These are phyloP conservation scores for Mythimna loreyi DNA, from an alignment of 2,888 invertebrate genomes.

Conservation along the genomic window DNA sequence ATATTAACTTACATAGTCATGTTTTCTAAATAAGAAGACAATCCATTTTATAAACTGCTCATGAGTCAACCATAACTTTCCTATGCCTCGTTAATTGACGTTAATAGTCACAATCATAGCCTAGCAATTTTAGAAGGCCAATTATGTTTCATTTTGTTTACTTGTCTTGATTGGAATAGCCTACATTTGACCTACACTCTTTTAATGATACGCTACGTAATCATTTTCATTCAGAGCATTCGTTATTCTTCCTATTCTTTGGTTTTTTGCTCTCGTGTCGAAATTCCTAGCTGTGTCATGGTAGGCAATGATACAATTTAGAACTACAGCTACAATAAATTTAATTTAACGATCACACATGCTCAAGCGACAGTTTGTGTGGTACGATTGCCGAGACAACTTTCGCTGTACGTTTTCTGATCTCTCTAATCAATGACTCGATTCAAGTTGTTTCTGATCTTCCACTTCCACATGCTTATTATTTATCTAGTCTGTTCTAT, in stretches of 20 bases:
- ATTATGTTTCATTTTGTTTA: conserved; percentile 65
- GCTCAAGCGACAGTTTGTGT: conserved; percentile 32
- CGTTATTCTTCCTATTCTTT: conserved; percentile 30
- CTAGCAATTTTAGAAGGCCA: conserved; percentile 67
- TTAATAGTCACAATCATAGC: conserved; percentile 65
- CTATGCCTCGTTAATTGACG: conserved; percentile 64
- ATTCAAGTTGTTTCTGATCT: conserved; percentile 29
- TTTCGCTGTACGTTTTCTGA: conserved; percentile 44
- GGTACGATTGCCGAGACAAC: conserved; percentile 26
- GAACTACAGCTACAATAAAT: conserved; percentile 30
- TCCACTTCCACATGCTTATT: conserved; percentile 33
- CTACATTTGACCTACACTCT: conserved; percentile 61
- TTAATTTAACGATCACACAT: conserved; percentile 49
- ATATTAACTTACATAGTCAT: conserved; percentile 38
- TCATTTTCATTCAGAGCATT: conserved; percentile 55
- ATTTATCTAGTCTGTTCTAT: conserved; percentile 52
- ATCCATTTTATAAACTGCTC: conserved; percentile 49
- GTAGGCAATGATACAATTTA: conserved; percentile 24
- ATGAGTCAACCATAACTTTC: conserved; percentile 64
- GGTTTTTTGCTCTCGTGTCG: conserved; percentile 16
- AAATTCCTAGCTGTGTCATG: conserved; percentile 18
- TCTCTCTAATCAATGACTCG: conserved; percentile 39
- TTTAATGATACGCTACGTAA: conserved; percentile 55
- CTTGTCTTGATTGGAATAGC: conserved; percentile 64
- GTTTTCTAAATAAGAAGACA: conserved; percentile 54